A percentile compares a stretch with the other conserved stretches of the same genome.
Conservation (phyloP, 1,140 invertebrate genomes). For the Bombus balteatus region DNA sequence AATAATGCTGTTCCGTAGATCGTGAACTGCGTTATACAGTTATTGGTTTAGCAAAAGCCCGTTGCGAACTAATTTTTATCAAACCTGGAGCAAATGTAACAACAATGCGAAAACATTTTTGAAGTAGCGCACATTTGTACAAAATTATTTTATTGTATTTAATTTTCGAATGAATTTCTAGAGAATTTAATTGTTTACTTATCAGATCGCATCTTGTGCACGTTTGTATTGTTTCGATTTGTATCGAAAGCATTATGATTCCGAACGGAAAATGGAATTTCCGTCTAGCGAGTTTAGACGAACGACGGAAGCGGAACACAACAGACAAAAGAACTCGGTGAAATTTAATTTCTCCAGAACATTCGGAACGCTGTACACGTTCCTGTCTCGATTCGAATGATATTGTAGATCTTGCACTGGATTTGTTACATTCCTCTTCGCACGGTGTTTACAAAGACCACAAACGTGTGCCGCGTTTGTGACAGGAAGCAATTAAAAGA, state of each 20-base stretch:
- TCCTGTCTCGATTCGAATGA: background rate
- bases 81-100: background rate
- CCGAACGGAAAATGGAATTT: slow-evolving; percentile 8
- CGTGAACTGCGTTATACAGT: background rate
- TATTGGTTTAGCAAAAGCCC: background rate
- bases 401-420: background rate
- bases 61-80: background rate
- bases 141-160: background rate
- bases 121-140: background rate
- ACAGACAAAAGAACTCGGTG: background rate
- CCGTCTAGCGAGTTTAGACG: background rate
- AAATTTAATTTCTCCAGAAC: slow-evolving; percentile 22
- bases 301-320: slow-evolving; percentile 8
- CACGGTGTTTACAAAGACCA: background rate
- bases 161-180: background rate
- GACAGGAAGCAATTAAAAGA: background rate
- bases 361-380: slow-evolving; percentile 12
- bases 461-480: background rate
- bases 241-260: slow-evolving; percentile 6
- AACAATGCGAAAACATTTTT: background rate
- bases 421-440: slow-evolving; percentile 11
- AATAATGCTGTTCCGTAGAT: background rate
- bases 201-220: background rate
- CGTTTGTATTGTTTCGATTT: slow-evolving; percentile 4
- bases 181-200: background rate